phyloP scores from a whole-genome alignment of 2,888 invertebrate species.

The Drosophila acutilabella region DNA sequence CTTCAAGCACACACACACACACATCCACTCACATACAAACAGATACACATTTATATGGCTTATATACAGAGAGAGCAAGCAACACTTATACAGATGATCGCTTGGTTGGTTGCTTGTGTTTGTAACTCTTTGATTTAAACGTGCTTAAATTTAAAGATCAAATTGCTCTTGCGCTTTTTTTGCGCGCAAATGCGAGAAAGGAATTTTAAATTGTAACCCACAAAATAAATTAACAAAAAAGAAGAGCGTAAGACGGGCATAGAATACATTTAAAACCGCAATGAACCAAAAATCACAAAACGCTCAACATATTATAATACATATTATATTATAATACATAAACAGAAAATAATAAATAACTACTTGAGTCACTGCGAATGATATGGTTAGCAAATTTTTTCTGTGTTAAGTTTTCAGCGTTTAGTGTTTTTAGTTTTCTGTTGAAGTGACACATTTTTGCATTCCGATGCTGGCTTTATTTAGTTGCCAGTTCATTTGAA shows the following conservation, averaged over 20 bases:
- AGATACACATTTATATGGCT: constrained; percentile 41
- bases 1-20: no score
- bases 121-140: constrained; percentile 77
- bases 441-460: constrained; percentile 43
- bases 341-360: constrained; percentile 10
- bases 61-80: constrained; percentile 51
- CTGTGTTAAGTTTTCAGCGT: no score
- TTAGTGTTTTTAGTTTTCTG: no score
- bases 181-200: constrained; percentile 46
- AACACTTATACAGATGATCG: constrained; percentile 54
- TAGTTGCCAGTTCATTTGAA: constrained; percentile 28
- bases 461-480: constrained; percentile 32
- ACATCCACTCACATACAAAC: neutral
- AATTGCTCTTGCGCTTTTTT: constrained; percentile 64
- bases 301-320: neutral
- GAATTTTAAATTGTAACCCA: constrained; percentile 69
- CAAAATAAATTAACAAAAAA: constrained; percentile 21
- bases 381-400: constrained; percentile 65
- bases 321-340: no score
- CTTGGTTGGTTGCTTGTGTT: constrained; percentile 50
- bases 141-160: constrained; percentile 80
- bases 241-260: constrained; percentile 13
- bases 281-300: constrained; percentile 48
- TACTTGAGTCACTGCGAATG: constrained; percentile 65
- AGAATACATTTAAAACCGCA: constrained; percentile 46